A percentile compares a stretch with the other conserved stretches of the same genome.
phyloP scores from a whole-genome alignment of 2,888 invertebrate species.

The Nephrocerus scutellatus region DNA sequence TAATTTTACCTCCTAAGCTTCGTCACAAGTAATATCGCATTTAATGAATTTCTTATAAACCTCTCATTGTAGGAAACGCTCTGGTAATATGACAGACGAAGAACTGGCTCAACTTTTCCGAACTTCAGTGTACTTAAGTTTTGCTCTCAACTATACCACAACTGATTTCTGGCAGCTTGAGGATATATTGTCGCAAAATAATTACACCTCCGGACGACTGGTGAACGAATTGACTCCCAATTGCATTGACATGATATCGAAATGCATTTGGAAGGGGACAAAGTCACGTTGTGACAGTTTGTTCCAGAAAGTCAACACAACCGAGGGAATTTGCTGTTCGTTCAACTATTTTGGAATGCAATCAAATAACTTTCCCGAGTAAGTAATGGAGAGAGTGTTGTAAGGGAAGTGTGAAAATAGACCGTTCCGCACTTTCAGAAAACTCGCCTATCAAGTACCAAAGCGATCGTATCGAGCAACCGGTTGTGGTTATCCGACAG shows the following conservation, averaged over 20 bases:
- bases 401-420: too few species aligned
- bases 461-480: slow-evolving; percentile 55
- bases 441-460: slow-evolving; percentile 42
- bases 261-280: slow-evolving; percentile 59
- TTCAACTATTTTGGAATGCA: slow-evolving; percentile 57
- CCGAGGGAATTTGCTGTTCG: slow-evolving; percentile 56
- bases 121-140: slow-evolving; percentile 33
- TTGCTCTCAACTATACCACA: slow-evolving; percentile 27
- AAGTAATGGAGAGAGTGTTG: slow-evolving; percentile 15
- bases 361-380: slow-evolving; percentile 39
- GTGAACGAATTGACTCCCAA: slow-evolving; percentile 47
- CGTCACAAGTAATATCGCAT: neutral
- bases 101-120: slow-evolving; percentile 34
- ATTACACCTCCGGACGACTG: slow-evolving; percentile 31
- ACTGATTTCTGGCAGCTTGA: slow-evolving; percentile 28
- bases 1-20: too few species aligned
- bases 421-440: too few species aligned
- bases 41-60: neutral
- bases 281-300: slow-evolving; percentile 52
- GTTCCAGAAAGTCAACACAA: slow-evolving; percentile 51
- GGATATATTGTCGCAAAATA: slow-evolving; percentile 34
- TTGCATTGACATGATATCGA: slow-evolving; percentile 52
- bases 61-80: slow-evolving; percentile 28
- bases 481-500: slow-evolving; percentile 63
- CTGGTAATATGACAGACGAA: slow-evolving; percentile 35